Conservation (phyloP, 2,888 invertebrate species). For the Pristionchus exspectatus region DNA sequence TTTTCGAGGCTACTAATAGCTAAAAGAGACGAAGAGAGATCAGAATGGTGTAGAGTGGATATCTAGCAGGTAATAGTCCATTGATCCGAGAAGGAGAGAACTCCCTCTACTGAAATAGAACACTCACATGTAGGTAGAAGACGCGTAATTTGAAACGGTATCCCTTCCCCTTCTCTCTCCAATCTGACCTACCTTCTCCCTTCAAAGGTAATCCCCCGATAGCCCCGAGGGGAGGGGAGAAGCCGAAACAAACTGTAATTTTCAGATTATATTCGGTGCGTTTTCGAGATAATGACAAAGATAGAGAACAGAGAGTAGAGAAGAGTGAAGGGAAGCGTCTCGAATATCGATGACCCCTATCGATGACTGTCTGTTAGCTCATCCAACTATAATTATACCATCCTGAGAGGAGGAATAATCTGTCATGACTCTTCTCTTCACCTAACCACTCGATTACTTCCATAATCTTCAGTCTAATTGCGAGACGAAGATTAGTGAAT, state of each 20-base stretch:
- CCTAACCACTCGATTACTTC: neutral
- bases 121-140: constrained; percentile 32
- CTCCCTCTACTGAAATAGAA: constrained; percentile 18
- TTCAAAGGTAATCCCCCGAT: constrained; percentile 46
- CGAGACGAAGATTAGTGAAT: neutral
- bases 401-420: neutral
- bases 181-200: constrained; percentile 38
- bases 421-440: constrained; percentile 18
- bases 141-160: constrained; percentile 47
- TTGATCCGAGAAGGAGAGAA: constrained; percentile 23
- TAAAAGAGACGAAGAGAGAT: neutral
- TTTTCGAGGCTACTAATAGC: neutral
- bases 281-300: constrained; percentile 19
- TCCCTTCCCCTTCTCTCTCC: constrained; percentile 1
- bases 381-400: constrained; percentile 40
- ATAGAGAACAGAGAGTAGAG: neutral
- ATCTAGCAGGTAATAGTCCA: neutral
- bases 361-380: constrained; percentile 48
- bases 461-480: neutral
- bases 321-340: neutral
- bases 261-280: neutral
- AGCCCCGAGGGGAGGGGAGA: neutral
- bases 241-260: constrained; percentile 28
- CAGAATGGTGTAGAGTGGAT: neutral
- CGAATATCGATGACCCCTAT: constrained; percentile 40